Conservation (phyloP, 2,113 vertebrate genomes). For the Crotalus viridis region DNA sequence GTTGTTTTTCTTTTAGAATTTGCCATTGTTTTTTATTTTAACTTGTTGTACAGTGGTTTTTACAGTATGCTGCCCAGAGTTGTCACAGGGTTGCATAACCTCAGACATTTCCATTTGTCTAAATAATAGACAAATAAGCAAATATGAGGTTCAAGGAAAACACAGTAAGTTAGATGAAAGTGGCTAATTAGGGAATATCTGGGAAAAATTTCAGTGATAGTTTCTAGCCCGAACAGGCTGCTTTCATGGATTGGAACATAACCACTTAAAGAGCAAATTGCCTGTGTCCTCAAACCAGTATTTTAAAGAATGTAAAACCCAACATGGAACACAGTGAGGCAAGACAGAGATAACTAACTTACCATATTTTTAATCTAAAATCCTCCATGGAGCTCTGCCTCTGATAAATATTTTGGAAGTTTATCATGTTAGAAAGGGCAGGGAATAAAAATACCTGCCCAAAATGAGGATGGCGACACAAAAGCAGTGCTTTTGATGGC, state of each 20-base stretch:
- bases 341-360: background rate
- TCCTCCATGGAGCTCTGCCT: background rate
- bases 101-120: background rate
- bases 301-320: background rate
- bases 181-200: background rate
- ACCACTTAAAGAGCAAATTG: background rate
- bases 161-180: background rate
- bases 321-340: background rate
- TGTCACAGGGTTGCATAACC: background rate
- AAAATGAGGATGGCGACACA: background rate
- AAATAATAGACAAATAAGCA: background rate
- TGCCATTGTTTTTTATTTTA: background rate
- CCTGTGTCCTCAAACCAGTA: background rate
- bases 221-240: background rate
- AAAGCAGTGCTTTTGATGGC: background rate
- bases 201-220: background rate
- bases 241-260: background rate
- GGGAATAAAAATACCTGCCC: background rate
- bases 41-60: background rate
- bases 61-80: background rate
- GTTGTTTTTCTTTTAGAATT: background rate
- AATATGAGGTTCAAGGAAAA: background rate
- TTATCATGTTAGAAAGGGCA: background rate
- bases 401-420: background rate
- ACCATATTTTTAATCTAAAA: background rate